Conservation (phyloP, 2,888 invertebrate species). For the Coelinius sp. region DNA sequence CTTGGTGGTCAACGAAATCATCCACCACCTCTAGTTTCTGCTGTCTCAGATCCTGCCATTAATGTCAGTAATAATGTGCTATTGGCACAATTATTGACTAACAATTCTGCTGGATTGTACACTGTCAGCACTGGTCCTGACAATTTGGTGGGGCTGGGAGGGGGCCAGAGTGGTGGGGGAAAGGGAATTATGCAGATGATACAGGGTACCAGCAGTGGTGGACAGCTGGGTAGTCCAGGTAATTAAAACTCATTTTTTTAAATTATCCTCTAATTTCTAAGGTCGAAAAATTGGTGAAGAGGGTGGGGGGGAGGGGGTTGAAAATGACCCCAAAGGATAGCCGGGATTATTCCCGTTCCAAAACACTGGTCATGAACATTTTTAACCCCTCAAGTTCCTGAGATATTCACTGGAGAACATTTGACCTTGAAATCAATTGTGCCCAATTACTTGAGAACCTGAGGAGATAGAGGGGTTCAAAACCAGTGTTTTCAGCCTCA, state of each 20-base stretch:
- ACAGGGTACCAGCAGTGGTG: constrained; percentile 7
- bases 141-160: constrained; percentile 64
- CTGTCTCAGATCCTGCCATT: constrained; percentile 84
- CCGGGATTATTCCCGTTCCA: too few species aligned
- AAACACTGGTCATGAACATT: too few species aligned
- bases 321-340: too few species aligned
- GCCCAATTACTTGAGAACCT: too few species aligned
- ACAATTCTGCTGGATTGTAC: constrained; percentile 72
- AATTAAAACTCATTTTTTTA: neutral
- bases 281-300: too few species aligned
- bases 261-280: too few species aligned
- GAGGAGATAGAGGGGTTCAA: too few species aligned
- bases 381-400: too few species aligned
- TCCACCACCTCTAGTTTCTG: constrained; percentile 79
- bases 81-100: constrained; percentile 86
- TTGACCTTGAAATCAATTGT: too few species aligned
- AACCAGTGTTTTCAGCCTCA: too few species aligned
- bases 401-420: too few species aligned
- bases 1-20: constrained; percentile 71
- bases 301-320: too few species aligned
- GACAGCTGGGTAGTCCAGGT: constrained; percentile 47
- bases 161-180: constrained; percentile 37
- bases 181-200: constrained; percentile 70
- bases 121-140: constrained; percentile 73
- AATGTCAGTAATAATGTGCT: constrained; percentile 80